phyloP scores from a whole-genome alignment of 1,140 invertebrate genomes.

The Scaptomyza pallida region DNA sequence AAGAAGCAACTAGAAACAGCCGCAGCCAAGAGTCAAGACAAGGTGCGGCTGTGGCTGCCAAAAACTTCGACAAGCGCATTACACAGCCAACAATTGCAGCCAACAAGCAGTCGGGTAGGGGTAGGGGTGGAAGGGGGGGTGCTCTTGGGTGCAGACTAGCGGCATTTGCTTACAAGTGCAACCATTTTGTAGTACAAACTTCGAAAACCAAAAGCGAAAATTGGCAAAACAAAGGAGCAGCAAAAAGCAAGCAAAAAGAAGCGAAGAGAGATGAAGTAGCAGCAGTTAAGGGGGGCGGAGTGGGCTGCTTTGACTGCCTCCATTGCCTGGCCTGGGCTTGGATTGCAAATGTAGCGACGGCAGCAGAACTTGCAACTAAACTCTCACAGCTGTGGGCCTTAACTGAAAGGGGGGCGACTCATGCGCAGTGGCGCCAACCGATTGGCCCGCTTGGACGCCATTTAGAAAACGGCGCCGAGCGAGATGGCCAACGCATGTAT shows the following conservation, averaged over 20 bases:
- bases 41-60: conserved; percentile 55
- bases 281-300: background rate
- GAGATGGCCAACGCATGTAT: conserved; percentile 32
- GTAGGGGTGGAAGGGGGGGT: background rate
- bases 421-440: conserved; percentile 73
- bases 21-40: conserved; percentile 69
- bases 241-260: conserved; percentile 26
- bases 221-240: conserved; percentile 69
- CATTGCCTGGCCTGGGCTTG: conserved; percentile 57
- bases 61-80: conserved; percentile 82
- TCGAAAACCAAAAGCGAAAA: conserved; percentile 83
- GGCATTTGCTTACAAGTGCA: conserved; percentile 82
- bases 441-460: conserved; percentile 84
- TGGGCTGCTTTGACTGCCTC: conserved; percentile 52
- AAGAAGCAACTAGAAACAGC: conserved; percentile 33
- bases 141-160: conserved; percentile 19
- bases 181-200: conserved; percentile 84
- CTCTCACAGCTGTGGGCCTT: background rate
- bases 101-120: conserved; percentile 10
- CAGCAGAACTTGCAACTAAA: conserved; percentile 9
- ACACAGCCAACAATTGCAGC: conserved; percentile 71
- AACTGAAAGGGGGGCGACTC: conserved; percentile 48
- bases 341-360: conserved; percentile 61
- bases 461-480: conserved; percentile 63
- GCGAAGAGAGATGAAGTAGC: background rate